Evolutionary conservation across 2,888 invertebrate species (phyloP).

Genomic region (Parnassius mnemosyne): DNA sequence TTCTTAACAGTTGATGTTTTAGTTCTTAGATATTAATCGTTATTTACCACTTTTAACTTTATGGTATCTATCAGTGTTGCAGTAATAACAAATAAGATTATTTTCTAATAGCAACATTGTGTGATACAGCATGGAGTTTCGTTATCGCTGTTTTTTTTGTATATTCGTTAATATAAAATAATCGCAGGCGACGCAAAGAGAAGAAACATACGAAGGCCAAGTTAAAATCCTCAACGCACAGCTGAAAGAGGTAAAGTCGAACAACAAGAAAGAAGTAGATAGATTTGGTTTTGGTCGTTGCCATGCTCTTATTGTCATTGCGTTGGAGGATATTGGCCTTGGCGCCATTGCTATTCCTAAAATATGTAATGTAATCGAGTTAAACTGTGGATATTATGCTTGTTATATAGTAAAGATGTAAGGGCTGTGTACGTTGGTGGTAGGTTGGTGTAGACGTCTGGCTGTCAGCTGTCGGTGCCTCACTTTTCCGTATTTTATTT

Average conservation of each 20-base stretch:
- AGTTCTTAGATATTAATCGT: slow-evolving; percentile 34
- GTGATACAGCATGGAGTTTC: slow-evolving; percentile 61
- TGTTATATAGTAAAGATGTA: slow-evolving; percentile 26
- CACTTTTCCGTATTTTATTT: slow-evolving; percentile 66
- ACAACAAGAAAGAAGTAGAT: slow-evolving; percentile 51
- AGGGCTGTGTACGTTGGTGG: slow-evolving; percentile 61
- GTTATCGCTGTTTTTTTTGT: slow-evolving; percentile 66
- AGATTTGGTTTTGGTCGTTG: slow-evolving; percentile 71
- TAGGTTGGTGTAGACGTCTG: slow-evolving; percentile 59
- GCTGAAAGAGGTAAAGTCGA: slow-evolving; percentile 92
- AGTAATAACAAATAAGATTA: not conserved
- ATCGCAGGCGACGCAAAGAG: slow-evolving; percentile 95
- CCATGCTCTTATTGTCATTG: slow-evolving; percentile 63
- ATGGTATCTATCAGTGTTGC: slow-evolving; percentile 50
- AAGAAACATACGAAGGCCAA: slow-evolving; percentile 95
- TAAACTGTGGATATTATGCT: slow-evolving; percentile 18
- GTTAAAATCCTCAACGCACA: slow-evolving; percentile 93
- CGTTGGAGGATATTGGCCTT: slow-evolving; percentile 43
- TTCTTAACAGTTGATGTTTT: slow-evolving; percentile 35
- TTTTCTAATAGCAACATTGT: slow-evolving; percentile 38
- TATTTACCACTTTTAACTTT: slow-evolving; percentile 29
- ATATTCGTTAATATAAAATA: slow-evolving; percentile 71
- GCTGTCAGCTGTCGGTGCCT: slow-evolving; percentile 77
- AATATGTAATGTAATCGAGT: slow-evolving; percentile 12
- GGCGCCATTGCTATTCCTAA: slow-evolving; percentile 23